Conservation (phyloP, 1,140 invertebrate species). For the Drosophila bipectinata region DNA sequence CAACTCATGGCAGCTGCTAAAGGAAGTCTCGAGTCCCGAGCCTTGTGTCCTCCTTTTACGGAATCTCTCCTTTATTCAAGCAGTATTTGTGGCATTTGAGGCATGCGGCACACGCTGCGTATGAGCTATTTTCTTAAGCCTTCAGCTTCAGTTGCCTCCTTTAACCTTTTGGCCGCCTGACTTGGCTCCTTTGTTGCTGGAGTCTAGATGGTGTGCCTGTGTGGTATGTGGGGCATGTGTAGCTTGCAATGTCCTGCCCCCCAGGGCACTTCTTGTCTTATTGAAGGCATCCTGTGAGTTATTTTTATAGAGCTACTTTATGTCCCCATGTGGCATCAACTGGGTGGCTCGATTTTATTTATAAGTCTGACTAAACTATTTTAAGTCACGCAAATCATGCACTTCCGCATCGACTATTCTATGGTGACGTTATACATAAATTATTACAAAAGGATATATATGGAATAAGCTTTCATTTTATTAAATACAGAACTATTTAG, state of each 20-base stretch:
- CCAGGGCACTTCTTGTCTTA: slow-evolving; percentile 23
- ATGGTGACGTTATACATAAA: background rate
- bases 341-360: slow-evolving; percentile 51
- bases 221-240: slow-evolving; percentile 42
- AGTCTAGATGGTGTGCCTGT: slow-evolving; percentile 20
- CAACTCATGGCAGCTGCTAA: slow-evolving; percentile 44
- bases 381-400: slow-evolving; percentile 12
- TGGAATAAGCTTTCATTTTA: background rate
- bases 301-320: slow-evolving; percentile 79
- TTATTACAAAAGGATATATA: slow-evolving; percentile 8
- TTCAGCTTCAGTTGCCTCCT: slow-evolving; percentile 27
- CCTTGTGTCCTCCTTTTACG: background rate
- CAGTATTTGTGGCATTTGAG: slow-evolving; percentile 71
- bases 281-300: slow-evolving; percentile 75
- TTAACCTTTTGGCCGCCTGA: slow-evolving; percentile 43
- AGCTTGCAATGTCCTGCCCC: slow-evolving; percentile 16
- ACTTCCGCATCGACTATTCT: background rate
- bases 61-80: slow-evolving; percentile 23
- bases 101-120: slow-evolving; percentile 71
- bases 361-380: slow-evolving; percentile 57
- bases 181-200: slow-evolving; percentile 15
- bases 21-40: slow-evolving; percentile 8
- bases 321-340: slow-evolving; percentile 53
- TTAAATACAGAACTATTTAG: background rate
- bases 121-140: slow-evolving; percentile 74